Evolutionary conservation across 2,888 invertebrate genomes (phyloP).

Genomic region (Drosophila rubida): DNA sequence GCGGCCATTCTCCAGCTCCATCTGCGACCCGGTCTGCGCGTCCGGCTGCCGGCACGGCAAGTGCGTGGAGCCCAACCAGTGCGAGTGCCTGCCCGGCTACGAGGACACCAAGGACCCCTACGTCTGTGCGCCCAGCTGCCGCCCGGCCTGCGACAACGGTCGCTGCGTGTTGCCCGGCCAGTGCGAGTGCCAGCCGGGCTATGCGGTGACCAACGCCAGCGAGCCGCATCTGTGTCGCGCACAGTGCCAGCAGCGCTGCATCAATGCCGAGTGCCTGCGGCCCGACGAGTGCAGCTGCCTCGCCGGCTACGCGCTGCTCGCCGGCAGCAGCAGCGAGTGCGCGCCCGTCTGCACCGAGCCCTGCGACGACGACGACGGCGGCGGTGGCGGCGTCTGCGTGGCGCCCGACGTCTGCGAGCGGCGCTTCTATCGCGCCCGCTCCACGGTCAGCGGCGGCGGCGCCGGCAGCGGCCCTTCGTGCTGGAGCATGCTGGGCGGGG

Average conservation of each 20-base stretch:
- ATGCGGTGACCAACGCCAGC: conserved; percentile 70
- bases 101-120: conserved; percentile 79
- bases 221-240: conserved; percentile 76
- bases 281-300: conserved; percentile 87
- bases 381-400: conserved; percentile 76
- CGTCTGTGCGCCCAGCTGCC: conserved; percentile 78
- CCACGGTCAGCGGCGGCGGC: conserved; percentile 18
- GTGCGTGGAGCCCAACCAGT: conserved; percentile 84
- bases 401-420: conserved; percentile 85
- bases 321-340: conserved; percentile 78
- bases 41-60: conserved; percentile 84
- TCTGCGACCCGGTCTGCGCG: conserved; percentile 82
- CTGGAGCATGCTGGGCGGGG: conserved; percentile 65
- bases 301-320: conserved; percentile 81
- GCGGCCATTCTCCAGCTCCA: conserved; percentile 67
- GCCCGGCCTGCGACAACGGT: conserved; percentile 84
- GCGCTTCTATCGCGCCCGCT: conserved; percentile 37
- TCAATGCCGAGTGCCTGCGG: conserved; percentile 86
- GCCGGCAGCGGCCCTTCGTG: conserved; percentile 23
- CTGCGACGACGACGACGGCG: conserved; percentile 80
- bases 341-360: conserved; percentile 75
- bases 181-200: conserved; percentile 85
- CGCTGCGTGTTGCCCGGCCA: conserved; percentile 85
- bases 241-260: conserved; percentile 74
- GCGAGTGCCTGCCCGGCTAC: conserved; percentile 79